phyloP scores from a whole-genome alignment of 2,113 vertebrate species.

The Tachuris rubrigastra region DNA sequence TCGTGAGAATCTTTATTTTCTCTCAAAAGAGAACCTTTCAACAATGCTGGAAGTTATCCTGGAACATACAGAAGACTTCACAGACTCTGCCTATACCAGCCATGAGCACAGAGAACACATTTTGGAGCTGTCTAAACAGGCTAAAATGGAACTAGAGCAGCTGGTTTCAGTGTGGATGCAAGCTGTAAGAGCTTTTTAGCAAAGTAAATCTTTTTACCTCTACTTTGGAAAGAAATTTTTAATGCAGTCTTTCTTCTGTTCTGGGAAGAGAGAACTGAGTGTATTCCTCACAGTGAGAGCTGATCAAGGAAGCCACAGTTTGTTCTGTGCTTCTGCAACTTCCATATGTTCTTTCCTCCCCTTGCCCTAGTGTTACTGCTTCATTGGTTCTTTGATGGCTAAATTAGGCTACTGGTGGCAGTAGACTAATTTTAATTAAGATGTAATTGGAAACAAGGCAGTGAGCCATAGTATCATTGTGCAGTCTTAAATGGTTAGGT shows the following conservation, averaged over 20 bases:
- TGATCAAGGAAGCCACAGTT: neutral
- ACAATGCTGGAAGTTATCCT: slow-evolving; percentile 85
- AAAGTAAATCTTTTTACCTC: slow-evolving; percentile 63
- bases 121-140: slow-evolving; percentile 85
- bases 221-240: slow-evolving; percentile 47
- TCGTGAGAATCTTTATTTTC: slow-evolving; percentile 84
- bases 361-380: neutral
- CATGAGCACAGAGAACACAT: slow-evolving; percentile 94
- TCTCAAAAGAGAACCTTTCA: slow-evolving; percentile 83
- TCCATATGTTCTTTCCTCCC: neutral
- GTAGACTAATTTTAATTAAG: neutral
- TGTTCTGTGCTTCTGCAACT: neutral
- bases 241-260: neutral
- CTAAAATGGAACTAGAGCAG: slow-evolving; percentile 87
- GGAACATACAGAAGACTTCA: slow-evolving; percentile 95
- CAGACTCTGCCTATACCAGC: slow-evolving; percentile 95
- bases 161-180: slow-evolving; percentile 87
- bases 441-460: neutral
- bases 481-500: neutral
- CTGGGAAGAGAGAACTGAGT: neutral
- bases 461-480: neutral
- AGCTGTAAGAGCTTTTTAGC: slow-evolving; percentile 82
- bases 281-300: neutral
- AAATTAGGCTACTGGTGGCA: neutral
- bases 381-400: neutral